phyloP scores from a whole-genome alignment of 2,888 invertebrate species.

The Uropetala carovei region DNA sequence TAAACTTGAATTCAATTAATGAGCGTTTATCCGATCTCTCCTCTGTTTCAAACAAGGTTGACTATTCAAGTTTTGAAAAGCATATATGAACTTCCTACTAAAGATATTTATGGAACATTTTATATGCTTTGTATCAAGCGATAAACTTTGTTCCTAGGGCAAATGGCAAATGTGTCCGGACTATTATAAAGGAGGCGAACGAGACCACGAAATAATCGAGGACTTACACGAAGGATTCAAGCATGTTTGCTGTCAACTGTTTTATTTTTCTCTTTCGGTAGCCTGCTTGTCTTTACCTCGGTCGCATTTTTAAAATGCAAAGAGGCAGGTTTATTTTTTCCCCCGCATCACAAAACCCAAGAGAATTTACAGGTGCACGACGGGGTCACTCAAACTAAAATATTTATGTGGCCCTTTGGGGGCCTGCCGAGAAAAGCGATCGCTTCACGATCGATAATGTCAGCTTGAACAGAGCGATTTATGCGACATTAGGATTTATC shows the following conservation, averaged over 20 bases:
- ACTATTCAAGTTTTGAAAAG: no score
- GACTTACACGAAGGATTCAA: neutral
- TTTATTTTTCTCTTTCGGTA: neutral
- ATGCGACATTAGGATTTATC: no score
- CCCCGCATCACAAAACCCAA: conserved; percentile 2
- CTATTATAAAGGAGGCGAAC: no score
- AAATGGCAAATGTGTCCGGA: no score
- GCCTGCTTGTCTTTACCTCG: neutral
- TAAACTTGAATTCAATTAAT: no score
- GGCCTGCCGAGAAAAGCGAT: conserved; percentile 6
- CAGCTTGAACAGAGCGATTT: neutral
- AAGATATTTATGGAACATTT: no score
- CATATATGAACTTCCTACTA: no score
- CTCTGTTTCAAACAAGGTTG: no score
- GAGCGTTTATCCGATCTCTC: no score
- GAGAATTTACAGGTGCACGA: conserved; percentile 24
- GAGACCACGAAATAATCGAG: neutral
- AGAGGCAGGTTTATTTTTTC: neutral
- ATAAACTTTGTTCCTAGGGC: no score
- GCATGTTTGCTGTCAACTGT: neutral
- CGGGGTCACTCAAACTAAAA: neutral
- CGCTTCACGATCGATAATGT: neutral
- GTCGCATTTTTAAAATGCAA: neutral
- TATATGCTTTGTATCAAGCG: no score
- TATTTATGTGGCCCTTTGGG: neutral